Conservation (phyloP, 1,140 invertebrate genomes). For the Littorina saxatilis region DNA sequence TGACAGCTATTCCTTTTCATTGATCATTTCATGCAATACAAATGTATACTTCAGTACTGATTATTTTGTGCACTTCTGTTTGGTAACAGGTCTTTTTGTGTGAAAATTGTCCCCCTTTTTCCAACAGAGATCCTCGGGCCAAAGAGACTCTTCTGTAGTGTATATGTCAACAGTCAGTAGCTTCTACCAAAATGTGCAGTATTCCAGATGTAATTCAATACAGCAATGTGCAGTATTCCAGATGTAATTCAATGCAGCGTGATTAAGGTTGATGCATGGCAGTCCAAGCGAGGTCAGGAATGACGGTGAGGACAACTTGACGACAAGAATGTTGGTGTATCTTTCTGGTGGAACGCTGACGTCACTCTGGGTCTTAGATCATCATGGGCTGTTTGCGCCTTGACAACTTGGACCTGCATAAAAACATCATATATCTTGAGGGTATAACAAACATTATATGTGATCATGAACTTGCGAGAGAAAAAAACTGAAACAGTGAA, state of each 20-base stretch:
- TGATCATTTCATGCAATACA: background rate
- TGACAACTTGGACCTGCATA: slow-evolving; percentile 66
- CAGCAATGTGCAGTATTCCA: background rate
- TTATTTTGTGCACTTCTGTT: too few relatives aligned
- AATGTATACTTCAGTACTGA: background rate
- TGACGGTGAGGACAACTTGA: background rate
- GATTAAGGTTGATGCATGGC: background rate
- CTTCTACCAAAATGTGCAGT: too few relatives aligned
- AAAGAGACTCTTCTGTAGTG: too few relatives aligned
- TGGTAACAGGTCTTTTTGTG: too few relatives aligned
- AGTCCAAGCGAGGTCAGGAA: background rate
- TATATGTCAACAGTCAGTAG: too few relatives aligned
- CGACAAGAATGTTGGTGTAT: background rate
- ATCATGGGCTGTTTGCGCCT: slow-evolving; percentile 61
- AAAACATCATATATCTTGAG: slow-evolving; percentile 31
- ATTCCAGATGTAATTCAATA: too few relatives aligned
- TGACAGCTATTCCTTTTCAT: background rate
- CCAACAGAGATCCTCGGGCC: too few relatives aligned
- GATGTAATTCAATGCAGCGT: background rate
- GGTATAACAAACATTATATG: background rate
- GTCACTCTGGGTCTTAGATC: slow-evolving; percentile 38
- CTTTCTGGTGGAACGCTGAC: background rate
- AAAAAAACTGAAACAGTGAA: background rate
- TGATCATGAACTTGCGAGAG: background rate
- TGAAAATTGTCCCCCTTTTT: too few relatives aligned